Conservation (phyloP, 2,113 vertebrate genomes). For the Coreoperca whiteheadi region DNA sequence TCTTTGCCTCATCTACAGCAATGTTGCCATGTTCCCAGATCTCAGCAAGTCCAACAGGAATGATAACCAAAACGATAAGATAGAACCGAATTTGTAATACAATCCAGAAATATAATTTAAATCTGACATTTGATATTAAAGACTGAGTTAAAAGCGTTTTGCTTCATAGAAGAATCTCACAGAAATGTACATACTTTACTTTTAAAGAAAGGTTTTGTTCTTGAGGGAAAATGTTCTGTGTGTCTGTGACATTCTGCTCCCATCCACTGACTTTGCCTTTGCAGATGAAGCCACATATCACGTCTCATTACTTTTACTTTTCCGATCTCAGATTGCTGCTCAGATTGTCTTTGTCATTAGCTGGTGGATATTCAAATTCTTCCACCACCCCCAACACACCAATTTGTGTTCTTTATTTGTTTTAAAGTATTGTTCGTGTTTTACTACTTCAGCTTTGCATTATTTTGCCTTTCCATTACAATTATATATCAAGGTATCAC, state of each 20-base stretch:
- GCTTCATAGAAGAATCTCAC: background rate
- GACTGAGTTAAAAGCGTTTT: background rate
- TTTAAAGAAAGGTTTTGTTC: background rate
- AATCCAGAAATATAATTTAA: background rate
- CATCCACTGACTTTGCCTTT: background rate
- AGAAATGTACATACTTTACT: background rate
- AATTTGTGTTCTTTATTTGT: background rate
- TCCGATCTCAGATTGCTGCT: conserved; percentile 22
- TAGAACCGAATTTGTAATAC: background rate
- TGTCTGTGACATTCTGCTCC: background rate
- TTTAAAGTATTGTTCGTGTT: background rate
- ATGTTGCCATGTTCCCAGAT: background rate
- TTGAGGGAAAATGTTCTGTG: background rate
- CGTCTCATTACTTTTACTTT: conserved; percentile 21
- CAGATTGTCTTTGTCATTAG: conserved; percentile 20
- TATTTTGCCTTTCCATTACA: background rate
- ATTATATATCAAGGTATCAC: background rate
- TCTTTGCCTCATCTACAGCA: background rate
- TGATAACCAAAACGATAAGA: background rate
- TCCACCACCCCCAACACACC: background rate
- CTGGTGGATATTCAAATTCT: conserved; percentile 18
- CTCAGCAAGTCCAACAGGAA: background rate
- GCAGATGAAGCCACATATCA: conserved; percentile 12
- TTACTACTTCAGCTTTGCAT: background rate
- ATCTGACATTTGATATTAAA: background rate